Conservation (phyloP, 1,140 invertebrate species). For the Lepidurus apus region DNA sequence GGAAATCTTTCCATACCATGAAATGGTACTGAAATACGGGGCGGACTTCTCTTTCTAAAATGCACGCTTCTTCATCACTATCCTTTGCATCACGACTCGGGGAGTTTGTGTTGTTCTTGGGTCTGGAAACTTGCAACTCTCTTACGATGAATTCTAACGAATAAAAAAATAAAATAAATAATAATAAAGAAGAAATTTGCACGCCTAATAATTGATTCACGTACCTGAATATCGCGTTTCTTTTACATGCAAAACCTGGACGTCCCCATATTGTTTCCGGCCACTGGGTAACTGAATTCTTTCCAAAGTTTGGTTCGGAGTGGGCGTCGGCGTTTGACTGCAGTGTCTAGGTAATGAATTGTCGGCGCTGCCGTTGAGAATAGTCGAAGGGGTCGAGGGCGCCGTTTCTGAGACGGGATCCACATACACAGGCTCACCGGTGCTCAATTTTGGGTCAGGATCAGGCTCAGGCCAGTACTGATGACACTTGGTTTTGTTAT, state of each 20-base stretch:
- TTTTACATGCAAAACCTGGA: constrained; percentile 66
- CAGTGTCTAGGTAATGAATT: constrained; percentile 23
- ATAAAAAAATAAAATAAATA: constrained; percentile 13
- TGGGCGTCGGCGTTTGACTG: constrained; percentile 18
- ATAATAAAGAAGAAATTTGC: neutral
- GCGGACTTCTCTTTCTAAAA: constrained; percentile 51
- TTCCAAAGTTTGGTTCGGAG: constrained; percentile 25
- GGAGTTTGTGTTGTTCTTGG: constrained; percentile 24
- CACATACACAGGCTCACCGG: constrained; percentile 35
- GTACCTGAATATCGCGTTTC: constrained; percentile 59
- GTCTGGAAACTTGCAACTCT: constrained; percentile 50
- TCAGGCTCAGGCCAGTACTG: constrained; percentile 80
- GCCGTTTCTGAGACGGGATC: constrained; percentile 35
- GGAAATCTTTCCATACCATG: constrained; percentile 90
- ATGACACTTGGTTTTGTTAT: constrained; percentile 86
- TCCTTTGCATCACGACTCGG: neutral
- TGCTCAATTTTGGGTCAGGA: constrained; percentile 36
- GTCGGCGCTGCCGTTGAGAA: neutral
- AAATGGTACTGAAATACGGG: constrained; percentile 89
- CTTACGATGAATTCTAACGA: constrained; percentile 72
- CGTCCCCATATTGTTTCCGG: constrained; percentile 68
- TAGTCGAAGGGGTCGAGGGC: neutral
- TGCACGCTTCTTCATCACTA: constrained; percentile 33
- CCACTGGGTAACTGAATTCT: constrained; percentile 39
- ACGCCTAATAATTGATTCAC: constrained; percentile 25